These are phyloP conservation scores for Halichoeres trimaculatus DNA, from an alignment of 2,113 vertebrate species.

Conservation along the genomic window DNA sequence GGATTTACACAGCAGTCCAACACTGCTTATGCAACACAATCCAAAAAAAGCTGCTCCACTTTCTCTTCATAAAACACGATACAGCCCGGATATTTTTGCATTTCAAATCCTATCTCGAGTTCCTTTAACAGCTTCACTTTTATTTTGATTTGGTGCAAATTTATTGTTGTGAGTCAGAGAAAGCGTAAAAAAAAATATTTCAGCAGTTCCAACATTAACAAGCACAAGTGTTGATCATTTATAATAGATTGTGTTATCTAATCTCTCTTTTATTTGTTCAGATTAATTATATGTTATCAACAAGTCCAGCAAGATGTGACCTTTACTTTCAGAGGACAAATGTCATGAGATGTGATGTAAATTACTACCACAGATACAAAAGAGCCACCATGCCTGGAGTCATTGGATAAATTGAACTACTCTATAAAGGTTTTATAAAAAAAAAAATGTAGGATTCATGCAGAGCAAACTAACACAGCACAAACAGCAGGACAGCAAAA, in stretches of 20 bases:
- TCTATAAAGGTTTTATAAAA: neutral
- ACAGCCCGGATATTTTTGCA: neutral
- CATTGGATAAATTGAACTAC: neutral
- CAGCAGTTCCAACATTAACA: no score
- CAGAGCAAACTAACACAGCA: conserved; percentile 1
- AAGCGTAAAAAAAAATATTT: neutral
- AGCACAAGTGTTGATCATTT: neutral
- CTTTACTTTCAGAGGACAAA: conserved; percentile 29
- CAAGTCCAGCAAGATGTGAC: neutral
- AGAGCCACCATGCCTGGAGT: neutral
- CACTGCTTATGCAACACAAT: neutral
- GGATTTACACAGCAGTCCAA: neutral
- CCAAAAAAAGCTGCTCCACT: neutral
- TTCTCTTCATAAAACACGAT: neutral
- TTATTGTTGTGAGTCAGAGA: no score
- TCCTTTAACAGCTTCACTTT: neutral
- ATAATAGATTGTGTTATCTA: no score
- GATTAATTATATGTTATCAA: neutral
- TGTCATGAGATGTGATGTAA: neutral
- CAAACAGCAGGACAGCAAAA: neutral
- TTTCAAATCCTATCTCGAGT: neutral
- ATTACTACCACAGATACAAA: neutral
- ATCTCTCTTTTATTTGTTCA: neutral
- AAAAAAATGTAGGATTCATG: neutral
- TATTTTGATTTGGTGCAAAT: neutral